Percentiles rank a stretch among this genome's conserved stretches.
Evolutionary conservation across 2,888 invertebrate genomes (phyloP).

Genomic region (Noctua fimbriata): DNA sequence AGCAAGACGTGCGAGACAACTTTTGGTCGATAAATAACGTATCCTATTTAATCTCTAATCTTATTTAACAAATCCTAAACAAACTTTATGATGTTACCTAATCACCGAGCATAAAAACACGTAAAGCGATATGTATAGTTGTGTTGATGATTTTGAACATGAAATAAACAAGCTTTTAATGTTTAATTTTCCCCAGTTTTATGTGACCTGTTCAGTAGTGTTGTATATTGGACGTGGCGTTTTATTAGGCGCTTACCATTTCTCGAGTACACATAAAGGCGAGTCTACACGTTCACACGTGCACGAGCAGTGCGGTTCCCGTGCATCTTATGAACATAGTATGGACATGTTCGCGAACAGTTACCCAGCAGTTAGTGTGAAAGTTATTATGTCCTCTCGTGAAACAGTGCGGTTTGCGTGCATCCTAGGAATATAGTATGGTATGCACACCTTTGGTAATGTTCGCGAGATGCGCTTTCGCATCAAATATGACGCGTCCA

Average conservation of each 20-base stretch:
- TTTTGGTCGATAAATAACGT: background rate
- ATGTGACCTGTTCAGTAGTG: conserved; percentile 6
- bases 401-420: too few species aligned
- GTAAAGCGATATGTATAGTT: conserved; percentile 12
- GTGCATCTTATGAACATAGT: background rate
- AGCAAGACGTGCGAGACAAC: background rate
- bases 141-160: conserved; percentile 10
- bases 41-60: background rate
- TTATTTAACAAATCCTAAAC: background rate
- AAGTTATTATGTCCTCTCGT: background rate
- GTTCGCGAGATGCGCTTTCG: background rate
- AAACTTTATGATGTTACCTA: background rate
- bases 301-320: background rate
- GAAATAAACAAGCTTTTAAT: conserved; percentile 9
- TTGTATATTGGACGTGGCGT: conserved; percentile 9
- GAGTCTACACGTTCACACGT: background rate
- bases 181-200: conserved; percentile 40
- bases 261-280: background rate
- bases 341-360: background rate
- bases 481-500: background rate
- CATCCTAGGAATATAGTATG: too few species aligned
- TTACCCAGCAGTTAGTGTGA: background rate
- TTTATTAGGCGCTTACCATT: conserved; percentile 17
- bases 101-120: conserved; percentile 7
- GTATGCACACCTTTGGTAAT: background rate